phyloP scores from a whole-genome alignment of 2,888 invertebrate species.

The Didymodactylos carnosus region DNA sequence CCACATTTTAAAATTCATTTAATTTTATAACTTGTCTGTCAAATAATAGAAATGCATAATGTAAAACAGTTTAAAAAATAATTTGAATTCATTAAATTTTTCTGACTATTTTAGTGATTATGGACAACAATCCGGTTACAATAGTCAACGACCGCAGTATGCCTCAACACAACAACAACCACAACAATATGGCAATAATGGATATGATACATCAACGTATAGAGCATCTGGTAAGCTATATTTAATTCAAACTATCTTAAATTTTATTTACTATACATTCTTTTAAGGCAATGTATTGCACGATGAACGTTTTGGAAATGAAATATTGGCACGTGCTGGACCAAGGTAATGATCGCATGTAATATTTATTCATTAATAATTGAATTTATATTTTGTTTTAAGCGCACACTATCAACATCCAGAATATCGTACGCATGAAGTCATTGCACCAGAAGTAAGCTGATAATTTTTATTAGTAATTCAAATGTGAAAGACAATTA shows the following conservation, averaged over 20 bases:
- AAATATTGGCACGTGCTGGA: not conserved
- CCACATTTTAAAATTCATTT: no score
- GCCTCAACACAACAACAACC: not conserved
- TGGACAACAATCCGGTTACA: no score
- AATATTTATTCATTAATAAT: no score
- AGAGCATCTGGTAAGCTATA: no score
- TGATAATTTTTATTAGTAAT: no score
- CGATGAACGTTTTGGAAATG: not conserved
- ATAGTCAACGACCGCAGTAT: not conserved
- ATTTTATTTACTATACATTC: no score
- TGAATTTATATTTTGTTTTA: no score
- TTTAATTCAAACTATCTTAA: no score
- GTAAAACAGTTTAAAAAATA: not conserved
- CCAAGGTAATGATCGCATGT: no score
- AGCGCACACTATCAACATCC: not conserved
- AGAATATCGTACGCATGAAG: not conserved
- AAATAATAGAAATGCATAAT: not conserved
- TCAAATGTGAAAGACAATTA: not conserved
- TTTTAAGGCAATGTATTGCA: not conserved
- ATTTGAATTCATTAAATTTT: no score
- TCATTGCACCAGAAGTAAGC: no score
- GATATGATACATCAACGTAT: not conserved
- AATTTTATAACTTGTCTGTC: not conserved
- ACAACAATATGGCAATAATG: not conserved
- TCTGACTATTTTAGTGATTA: not conserved